Evolutionary conservation across 2,888 invertebrate genomes (phyloP).

Genomic region (Cephus nigrinus): DNA sequence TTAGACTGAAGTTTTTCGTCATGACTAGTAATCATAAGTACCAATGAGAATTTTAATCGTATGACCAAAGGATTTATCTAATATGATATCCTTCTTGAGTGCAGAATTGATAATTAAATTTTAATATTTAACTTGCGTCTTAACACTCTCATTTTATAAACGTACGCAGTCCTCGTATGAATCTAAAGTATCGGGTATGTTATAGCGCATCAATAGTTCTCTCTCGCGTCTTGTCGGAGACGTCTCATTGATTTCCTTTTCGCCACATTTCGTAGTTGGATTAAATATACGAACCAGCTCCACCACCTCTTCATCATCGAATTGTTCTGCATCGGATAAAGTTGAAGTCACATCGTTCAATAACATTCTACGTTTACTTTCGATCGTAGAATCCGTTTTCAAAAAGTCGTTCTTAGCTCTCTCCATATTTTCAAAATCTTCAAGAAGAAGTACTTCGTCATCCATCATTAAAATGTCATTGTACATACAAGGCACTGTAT

Average conservation of each 20-base stretch:
- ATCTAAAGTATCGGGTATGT: neutral
- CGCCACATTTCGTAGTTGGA: neutral
- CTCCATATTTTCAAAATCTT: neutral
- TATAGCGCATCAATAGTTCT: constrained; percentile 10
- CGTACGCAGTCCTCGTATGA: neutral
- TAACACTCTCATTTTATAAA: neutral
- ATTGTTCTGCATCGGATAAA: neutral
- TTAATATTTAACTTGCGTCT: neutral
- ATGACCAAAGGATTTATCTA: neutral
- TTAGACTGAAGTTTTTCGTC: neutral
- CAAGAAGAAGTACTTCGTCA: neutral
- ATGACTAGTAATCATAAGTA: neutral
- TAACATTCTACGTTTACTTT: neutral
- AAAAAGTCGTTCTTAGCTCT: neutral
- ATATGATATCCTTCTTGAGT: too few species aligned
- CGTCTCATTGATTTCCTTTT: constrained; percentile 36
- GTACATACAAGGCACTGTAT: neutral
- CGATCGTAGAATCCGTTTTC: neutral
- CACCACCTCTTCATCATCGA: constrained; percentile 16
- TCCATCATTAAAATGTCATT: neutral
- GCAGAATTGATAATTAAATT: neutral
- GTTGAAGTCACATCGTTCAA: neutral
- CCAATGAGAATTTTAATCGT: neutral
- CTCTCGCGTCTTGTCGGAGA: constrained; percentile 26
- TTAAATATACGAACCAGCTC: constrained; percentile 25